These are phyloP conservation scores for Euthynnus affinis DNA, from an alignment of 2,797 vertebrate species.

Conservation along the genomic window DNA sequence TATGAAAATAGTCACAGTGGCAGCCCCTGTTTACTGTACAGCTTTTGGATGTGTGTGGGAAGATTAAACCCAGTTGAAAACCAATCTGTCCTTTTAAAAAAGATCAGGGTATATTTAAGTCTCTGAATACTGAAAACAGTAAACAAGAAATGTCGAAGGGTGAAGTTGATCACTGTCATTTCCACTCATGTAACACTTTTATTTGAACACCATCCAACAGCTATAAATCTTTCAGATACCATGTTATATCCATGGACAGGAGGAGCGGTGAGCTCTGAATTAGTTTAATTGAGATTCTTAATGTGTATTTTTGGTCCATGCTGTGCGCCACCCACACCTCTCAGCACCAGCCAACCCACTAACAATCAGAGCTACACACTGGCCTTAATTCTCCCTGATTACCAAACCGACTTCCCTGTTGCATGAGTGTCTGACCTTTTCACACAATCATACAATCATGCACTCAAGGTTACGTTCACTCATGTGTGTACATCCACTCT, in stretches of 20 bases:
- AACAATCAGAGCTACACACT: slow-evolving; percentile 44
- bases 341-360: slow-evolving; percentile 12
- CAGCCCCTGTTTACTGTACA: neutral
- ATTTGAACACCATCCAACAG: neutral
- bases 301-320: slow-evolving; percentile 31
- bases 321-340: slow-evolving; percentile 18
- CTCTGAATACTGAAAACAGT: too few species aligned
- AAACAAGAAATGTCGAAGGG: neutral
- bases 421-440: slow-evolving; percentile 59
- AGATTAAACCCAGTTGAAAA: too few species aligned
- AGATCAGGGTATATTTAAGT: too few species aligned
- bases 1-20: too few species aligned
- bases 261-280: slow-evolving; percentile 9
- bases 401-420: slow-evolving; percentile 39
- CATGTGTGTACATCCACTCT: neutral
- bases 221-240: neutral
- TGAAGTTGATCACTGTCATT: neutral
- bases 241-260: neutral
- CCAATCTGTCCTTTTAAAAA: too few species aligned
- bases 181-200: neutral
- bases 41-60: too few species aligned
- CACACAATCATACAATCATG: slow-evolving; percentile 46
- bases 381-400: slow-evolving; percentile 69
- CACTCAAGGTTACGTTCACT: slow-evolving; percentile 47
- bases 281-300: slow-evolving; percentile 35